Evolutionary conservation across 2,888 invertebrate genomes (phyloP).

Genomic region (Strigamia transsilvanica): DNA sequence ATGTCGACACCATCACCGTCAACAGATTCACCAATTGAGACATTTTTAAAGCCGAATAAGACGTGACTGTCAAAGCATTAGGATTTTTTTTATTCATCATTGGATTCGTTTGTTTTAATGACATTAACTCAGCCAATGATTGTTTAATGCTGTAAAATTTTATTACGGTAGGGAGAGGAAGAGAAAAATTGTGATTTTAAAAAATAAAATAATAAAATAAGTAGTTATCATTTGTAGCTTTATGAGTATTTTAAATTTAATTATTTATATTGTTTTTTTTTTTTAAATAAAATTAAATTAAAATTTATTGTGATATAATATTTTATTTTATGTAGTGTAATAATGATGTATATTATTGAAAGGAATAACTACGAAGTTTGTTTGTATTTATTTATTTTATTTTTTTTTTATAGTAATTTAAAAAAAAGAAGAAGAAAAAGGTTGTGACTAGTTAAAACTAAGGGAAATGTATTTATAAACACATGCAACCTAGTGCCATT

Average conservation of each 20-base stretch:
- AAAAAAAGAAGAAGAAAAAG: neutral
- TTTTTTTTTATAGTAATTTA: constrained; percentile 31
- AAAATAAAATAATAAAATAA: neutral
- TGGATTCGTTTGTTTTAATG: neutral
- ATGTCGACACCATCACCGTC: constrained; percentile 11
- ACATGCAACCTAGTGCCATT: constrained; percentile 36
- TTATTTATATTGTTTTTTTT: neutral
- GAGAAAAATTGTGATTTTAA: neutral
- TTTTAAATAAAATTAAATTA: neutral
- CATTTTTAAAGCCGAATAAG: constrained; percentile 35
- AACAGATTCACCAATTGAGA: constrained; percentile 12
- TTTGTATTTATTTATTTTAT: neutral
- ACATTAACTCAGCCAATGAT: neutral
- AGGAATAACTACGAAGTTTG: neutral
- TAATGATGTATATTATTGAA: neutral
- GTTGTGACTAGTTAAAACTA: neutral
- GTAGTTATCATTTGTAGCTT: neutral
- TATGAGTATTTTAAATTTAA: neutral
- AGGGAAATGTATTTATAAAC: neutral
- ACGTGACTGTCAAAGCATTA: constrained; percentile 32
- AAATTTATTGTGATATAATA: neutral
- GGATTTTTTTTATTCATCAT: constrained; percentile 10
- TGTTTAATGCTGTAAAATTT: neutral
- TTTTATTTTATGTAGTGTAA: neutral
- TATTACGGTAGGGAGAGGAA: too few species aligned